These are phyloP conservation scores for Druceiella hillmani DNA, from an alignment of 2,888 invertebrate genomes.

Conservation along the genomic window DNA sequence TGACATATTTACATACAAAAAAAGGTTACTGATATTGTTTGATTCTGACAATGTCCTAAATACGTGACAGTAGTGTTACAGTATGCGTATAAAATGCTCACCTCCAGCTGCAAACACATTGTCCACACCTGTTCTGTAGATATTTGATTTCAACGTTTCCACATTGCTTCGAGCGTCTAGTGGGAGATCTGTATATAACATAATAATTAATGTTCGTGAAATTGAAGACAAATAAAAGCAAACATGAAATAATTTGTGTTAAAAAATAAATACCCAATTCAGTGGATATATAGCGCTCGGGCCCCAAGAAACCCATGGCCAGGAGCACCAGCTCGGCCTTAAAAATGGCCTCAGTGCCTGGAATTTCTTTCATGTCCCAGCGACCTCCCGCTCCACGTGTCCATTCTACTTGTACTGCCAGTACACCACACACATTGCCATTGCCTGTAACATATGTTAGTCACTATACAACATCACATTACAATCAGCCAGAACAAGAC, in stretches of 20 bases:
- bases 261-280: constrained; percentile 50
- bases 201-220: neutral
- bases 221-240: neutral
- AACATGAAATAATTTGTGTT: constrained; percentile 2
- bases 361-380: constrained; percentile 89
- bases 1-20: constrained; percentile 5
- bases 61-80: too few relatives aligned
- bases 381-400: constrained; percentile 84
- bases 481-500: neutral
- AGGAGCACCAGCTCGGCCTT: constrained; percentile 88
- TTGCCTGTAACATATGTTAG: constrained; percentile 33
- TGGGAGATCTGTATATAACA: constrained; percentile 52
- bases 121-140: constrained; percentile 71
- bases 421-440: constrained; percentile 87
- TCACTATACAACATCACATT: neutral
- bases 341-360: constrained; percentile 72
- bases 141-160: constrained; percentile 66
- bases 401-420: constrained; percentile 90
- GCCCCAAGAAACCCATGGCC: constrained; percentile 98
- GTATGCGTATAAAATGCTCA: constrained; percentile 35
- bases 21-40: too few relatives aligned
- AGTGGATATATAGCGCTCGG: constrained; percentile 82
- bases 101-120: constrained; percentile 96
- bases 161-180: constrained; percentile 92
- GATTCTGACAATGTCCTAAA: too few relatives aligned